A percentile compares a stretch with the other conserved stretches of the same genome.
Evolutionary conservation across 2,113 vertebrate genomes (phyloP).

Genomic region (Cavia porcellus): DNA sequence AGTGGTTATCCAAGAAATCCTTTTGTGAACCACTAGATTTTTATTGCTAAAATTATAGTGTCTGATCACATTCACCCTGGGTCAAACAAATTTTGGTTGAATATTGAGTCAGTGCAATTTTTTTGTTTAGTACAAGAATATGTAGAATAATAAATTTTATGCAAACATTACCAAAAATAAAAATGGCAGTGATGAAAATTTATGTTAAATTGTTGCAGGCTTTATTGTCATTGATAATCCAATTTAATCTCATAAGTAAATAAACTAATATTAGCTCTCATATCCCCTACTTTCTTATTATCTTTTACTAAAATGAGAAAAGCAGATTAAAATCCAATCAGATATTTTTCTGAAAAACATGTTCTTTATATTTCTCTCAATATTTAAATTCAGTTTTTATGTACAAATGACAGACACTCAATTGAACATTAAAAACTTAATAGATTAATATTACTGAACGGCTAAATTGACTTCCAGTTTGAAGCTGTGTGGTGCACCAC

Average conservation of each 20-base stretch:
- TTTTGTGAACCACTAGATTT: neutral
- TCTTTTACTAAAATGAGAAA: neutral
- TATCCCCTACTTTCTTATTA: constrained; percentile 34
- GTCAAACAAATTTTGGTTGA: neutral
- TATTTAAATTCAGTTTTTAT: neutral
- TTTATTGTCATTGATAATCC: neutral
- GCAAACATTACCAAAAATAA: constrained; percentile 9
- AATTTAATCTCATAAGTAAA: neutral
- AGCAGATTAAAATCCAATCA: neutral
- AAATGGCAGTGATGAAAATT: neutral
- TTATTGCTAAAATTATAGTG: neutral
- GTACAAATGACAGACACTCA: neutral
- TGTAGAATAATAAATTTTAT: constrained; percentile 24
- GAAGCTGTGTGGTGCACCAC: neutral
- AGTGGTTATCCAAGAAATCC: neutral
- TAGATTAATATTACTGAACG: neutral
- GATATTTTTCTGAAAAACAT: neutral
- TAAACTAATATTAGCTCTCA: neutral
- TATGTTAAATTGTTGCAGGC: neutral
- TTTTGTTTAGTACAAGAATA: neutral
- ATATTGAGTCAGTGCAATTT: neutral
- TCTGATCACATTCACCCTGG: neutral
- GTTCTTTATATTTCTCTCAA: neutral
- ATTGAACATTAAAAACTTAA: neutral
- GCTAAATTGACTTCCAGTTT: neutral